Percentiles rank a stretch among this genome's conserved stretches.
These are phyloP conservation scores for Amia ocellicauda DNA, from an alignment of 2,113 vertebrate genomes.

Conservation along the genomic window DNA sequence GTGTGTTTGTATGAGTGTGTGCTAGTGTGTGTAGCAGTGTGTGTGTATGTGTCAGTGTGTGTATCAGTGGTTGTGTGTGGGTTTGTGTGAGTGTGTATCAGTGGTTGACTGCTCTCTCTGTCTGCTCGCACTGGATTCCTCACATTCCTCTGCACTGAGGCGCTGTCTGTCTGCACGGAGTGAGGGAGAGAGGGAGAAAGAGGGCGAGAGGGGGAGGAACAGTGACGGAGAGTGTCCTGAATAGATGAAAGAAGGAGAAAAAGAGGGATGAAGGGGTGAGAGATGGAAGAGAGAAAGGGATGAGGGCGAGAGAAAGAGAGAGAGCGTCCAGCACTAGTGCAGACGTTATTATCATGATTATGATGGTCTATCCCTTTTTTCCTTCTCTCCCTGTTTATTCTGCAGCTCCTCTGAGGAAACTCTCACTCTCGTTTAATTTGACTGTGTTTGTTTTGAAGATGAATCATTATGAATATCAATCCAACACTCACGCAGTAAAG, in stretches of 20 bases:
- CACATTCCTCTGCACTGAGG: constrained; percentile 12
- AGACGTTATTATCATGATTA: constrained; percentile 21
- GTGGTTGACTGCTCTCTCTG: constrained; percentile 17
- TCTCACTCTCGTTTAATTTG: constrained; percentile 35
- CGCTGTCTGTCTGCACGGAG: neutral
- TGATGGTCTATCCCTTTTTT: constrained; percentile 9
- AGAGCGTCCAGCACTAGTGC: constrained; percentile 28
- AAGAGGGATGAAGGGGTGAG: constrained; percentile 6
- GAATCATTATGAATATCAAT: constrained; percentile 53
- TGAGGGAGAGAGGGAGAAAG: neutral
- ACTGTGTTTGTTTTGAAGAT: constrained; percentile 53
- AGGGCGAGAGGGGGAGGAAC: neutral
- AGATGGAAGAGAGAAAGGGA: constrained; percentile 26
- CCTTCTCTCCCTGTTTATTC: constrained; percentile 4
- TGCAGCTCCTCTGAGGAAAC: constrained; percentile 28
- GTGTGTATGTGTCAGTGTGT: constrained; percentile 16
- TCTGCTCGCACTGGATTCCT: constrained; percentile 15
- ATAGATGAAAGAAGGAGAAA: neutral
- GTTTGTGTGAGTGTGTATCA: neutral
- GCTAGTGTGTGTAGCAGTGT: neutral
- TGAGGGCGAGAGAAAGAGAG: constrained; percentile 24
- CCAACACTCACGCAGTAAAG: constrained; percentile 62
- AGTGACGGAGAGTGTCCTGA: too few relatives aligned
- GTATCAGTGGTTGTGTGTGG: constrained; percentile 18
- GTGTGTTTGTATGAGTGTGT: neutral